phyloP scores from a whole-genome alignment of 2,113 vertebrate species.

The Loxodonta africana region DNA sequence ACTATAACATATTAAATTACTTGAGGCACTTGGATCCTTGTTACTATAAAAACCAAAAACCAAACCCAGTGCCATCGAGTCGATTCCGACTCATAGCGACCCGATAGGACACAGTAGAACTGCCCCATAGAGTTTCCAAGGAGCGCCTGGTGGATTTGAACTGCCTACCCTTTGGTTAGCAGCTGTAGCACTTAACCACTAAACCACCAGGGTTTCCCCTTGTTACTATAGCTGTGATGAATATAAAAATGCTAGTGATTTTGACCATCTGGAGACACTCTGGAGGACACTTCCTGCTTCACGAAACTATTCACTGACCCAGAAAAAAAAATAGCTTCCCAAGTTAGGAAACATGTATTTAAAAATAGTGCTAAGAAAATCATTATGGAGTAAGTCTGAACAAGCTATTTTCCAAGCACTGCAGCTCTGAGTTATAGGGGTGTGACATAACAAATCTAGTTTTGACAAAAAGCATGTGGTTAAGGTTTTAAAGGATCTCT shows the following conservation, averaged over 20 bases:
- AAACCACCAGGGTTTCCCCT: background rate
- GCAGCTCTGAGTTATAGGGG: slow-evolving; percentile 26
- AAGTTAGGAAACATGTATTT: slow-evolving; percentile 54
- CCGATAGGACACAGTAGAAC: no score
- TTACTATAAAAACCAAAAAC: background rate
- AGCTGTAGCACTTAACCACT: no score
- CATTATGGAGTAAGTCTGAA: slow-evolving; percentile 53
- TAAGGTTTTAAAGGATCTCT: slow-evolving; percentile 57
- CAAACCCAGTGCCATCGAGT: no score
- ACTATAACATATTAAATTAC: background rate
- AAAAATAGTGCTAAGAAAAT: slow-evolving; percentile 71
- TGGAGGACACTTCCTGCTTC: slow-evolving; percentile 39
- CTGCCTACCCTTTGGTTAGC: no score
- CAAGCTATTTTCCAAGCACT: slow-evolving; percentile 45
- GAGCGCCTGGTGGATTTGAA: no score
- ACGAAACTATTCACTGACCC: slow-evolving; percentile 45
- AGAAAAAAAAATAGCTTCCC: slow-evolving; percentile 32
- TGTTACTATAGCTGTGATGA: background rate
- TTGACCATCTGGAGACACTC: background rate
- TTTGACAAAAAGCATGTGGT: slow-evolving; percentile 38
- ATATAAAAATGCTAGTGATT: background rate
- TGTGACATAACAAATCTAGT: slow-evolving; percentile 63
- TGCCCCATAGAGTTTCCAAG: no score
- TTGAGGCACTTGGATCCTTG: background rate
- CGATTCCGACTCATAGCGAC: no score